phyloP scores from a whole-genome alignment of 2,888 invertebrate species.

The Scaptodrosophila latifasciaeformis region DNA sequence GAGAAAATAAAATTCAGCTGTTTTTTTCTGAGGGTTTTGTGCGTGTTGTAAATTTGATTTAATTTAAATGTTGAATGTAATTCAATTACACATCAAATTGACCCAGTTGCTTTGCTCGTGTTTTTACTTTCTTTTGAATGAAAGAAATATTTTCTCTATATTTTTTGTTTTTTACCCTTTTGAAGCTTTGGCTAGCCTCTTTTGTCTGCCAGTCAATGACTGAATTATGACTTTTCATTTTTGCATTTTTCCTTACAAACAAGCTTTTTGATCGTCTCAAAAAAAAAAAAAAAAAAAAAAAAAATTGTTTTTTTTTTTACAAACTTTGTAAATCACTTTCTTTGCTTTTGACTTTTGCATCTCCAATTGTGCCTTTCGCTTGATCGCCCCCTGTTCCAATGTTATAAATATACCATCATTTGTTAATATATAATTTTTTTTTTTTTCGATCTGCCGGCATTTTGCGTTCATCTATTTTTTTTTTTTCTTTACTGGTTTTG shows the following conservation, averaged over 20 bases:
- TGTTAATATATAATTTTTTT: neutral
- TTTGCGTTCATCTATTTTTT: conserved; percentile 4
- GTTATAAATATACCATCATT: conserved; percentile 25
- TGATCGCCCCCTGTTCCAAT: conserved; percentile 34
- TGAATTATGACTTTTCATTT: neutral
- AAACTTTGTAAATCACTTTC: conserved; percentile 47
- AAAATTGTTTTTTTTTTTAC: too few relatives aligned
- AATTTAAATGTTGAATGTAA: neutral
- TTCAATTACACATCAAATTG: conserved; percentile 20
- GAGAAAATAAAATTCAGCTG: too few relatives aligned
- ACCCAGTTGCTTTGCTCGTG: conserved; percentile 60
- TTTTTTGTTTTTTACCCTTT: too few relatives aligned
- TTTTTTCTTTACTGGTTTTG: conserved; percentile 46
- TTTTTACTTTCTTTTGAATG: conserved; percentile 61
- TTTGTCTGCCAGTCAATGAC: neutral
- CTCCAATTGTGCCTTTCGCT: neutral
- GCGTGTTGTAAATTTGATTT: conserved; percentile 2
- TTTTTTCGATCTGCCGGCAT: neutral
- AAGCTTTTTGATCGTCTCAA: too few relatives aligned
- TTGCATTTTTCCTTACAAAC: too few relatives aligned
- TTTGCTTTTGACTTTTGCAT: conserved; percentile 24
- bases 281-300: too few relatives aligned
- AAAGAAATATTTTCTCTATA: too few relatives aligned
- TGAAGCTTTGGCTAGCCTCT: conserved; percentile 7
- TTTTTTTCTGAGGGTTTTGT: neutral